Conservation (phyloP, 1,140 invertebrate species). For the Amphibalanus amphitrite region DNA sequence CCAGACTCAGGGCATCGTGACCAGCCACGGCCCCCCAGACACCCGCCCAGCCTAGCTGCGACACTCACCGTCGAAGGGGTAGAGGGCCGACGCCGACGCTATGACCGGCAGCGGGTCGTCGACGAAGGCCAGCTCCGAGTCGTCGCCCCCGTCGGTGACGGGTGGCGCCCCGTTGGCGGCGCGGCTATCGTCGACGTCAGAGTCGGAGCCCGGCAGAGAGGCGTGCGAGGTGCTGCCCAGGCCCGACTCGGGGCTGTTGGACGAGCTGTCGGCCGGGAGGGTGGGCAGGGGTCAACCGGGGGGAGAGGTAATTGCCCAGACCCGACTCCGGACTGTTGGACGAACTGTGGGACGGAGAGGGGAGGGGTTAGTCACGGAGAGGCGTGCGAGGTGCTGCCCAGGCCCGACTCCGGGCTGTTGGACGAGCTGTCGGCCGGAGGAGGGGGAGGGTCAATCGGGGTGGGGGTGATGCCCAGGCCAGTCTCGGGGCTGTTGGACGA, state of each 20-base stretch:
- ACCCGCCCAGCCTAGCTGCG: no score
- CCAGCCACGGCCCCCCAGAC: background rate
- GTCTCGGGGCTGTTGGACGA: background rate
- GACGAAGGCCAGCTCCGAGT: conserved; percentile 14
- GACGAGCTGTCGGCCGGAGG: no score
- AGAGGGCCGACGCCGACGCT: conserved; percentile 79
- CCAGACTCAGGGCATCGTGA: no score
- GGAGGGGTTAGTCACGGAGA: no score
- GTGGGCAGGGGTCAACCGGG: no score
- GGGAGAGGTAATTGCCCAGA: no score
- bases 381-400: no score
- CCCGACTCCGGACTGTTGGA: conserved; percentile 61
- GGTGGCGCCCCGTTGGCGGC: background rate
- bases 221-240: conserved; percentile 55
- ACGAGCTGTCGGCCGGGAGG: background rate
- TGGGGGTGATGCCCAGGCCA: background rate
- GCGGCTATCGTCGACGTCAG: conserved; percentile 44
- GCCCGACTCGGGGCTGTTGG: conserved; percentile 62
- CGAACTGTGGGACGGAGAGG: background rate
- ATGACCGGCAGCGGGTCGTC: conserved; percentile 50
- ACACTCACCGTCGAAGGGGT: conserved; percentile 78
- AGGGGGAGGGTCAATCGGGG: background rate
- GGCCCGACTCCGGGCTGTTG: no score
- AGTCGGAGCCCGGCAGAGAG: conserved; percentile 51
- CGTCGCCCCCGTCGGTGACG: conserved; percentile 20